Base-by-base conservation (phyloP, 2,113 vertebrate genomes). In the Pollachius pollachius region DNA sequence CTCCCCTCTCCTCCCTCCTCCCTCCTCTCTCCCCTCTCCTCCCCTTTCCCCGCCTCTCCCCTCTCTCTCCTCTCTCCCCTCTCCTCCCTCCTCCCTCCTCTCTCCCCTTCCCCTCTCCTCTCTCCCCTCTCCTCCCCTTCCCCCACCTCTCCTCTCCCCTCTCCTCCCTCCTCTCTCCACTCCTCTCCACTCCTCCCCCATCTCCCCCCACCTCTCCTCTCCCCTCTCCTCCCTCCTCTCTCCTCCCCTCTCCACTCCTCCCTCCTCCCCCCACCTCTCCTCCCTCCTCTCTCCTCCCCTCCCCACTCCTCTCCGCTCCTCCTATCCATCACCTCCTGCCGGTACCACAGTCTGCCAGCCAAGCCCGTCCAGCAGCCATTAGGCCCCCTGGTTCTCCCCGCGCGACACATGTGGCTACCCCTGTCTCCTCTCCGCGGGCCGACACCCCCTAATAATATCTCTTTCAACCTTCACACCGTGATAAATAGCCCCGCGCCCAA, bases 391-490 rank as follows among this genome's bases (percentile, higher is more conserved):
- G 81, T 83, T 96, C 94, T 98, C 96, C 95, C 95, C 94, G 95
- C 95, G 94, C 95, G 96, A 98, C 99, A 96, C 96, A 94, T 98
- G 96, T 96, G 95, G 95, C 96, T 97, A 97, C 97, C 96, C 96
- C 97, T 98, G 97, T 96, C 97, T 97, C 95, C 96, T 96, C 95
- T 98, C 96, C 94, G 94, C 95, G 95, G 96, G 84, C 89, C 78
- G 85, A 73, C 89, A 89, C 89, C 87, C 89, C 96, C 98, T 99
- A 99, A 99, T 99, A 99, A 99, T 97, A 99, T 99, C 97, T 99
- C 97, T 98, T 97, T 99, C 97, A 99, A 98, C 97, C 96, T 99
- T 99, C 97, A 99, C 96, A 97, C 95, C 94, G 94, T 99, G 97
- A 99, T 99, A 99, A 99, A 99, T 98, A 99, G 97, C 96, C 94